A percentile compares a stretch with the other conserved stretches of the same genome.
Conservation (phyloP, 2,113 vertebrate species). For the Laticauda laticaudata region DNA sequence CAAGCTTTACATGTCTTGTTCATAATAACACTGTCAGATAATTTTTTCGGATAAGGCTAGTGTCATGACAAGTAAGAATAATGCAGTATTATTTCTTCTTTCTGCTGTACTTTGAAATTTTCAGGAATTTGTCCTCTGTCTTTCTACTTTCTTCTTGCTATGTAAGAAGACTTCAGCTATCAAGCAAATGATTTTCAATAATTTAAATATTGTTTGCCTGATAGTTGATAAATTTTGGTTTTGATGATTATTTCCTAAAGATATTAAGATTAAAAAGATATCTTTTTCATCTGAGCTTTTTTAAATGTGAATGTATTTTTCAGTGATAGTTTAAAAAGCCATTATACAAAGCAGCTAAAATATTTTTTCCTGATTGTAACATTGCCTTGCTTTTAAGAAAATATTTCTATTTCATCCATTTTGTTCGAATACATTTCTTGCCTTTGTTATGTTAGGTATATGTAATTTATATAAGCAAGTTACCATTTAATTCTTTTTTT, state of each 20-base stretch:
- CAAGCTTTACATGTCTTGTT: background rate
- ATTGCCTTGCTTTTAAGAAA: background rate
- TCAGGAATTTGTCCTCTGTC: conserved; percentile 14
- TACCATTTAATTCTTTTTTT: background rate
- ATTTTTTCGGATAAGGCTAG: conserved; percentile 19
- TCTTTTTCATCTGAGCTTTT: background rate
- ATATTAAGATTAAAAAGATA: background rate
- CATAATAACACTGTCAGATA: background rate
- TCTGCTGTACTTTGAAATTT: conserved; percentile 23
- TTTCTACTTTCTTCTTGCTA: conserved; percentile 13
- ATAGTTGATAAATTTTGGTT: background rate
- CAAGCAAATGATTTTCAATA: conserved; percentile 12
- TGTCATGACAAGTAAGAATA: background rate
- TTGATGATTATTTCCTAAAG: background rate
- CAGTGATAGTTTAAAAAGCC: background rate
- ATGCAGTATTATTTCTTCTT: conserved; percentile 1
- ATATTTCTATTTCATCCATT: background rate
- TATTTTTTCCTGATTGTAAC: background rate
- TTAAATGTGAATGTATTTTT: background rate
- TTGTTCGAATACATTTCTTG: conserved; percentile 3
- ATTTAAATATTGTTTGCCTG: conserved; percentile 20
- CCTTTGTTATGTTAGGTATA: background rate
- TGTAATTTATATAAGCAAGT: background rate
- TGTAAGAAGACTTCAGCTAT: background rate
- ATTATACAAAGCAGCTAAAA: background rate